Percentiles rank a stretch among this genome's conserved stretches.
These are phyloP conservation scores for Amitus sp. DNA, from an alignment of 2,888 invertebrate genomes.

Conservation along the genomic window DNA sequence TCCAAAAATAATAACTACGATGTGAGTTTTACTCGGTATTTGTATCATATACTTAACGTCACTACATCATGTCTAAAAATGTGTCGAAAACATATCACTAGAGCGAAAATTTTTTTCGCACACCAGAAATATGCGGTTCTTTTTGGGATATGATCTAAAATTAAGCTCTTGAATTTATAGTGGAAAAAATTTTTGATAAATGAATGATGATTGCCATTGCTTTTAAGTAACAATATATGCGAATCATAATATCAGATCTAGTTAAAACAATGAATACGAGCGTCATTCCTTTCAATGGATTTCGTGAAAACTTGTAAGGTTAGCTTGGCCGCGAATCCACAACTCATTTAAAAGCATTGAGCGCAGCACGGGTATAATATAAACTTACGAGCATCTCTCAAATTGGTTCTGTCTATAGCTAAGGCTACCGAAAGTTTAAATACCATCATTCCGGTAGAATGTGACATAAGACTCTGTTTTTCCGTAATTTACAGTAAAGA, in stretches of 20 bases:
- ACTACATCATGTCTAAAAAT: too few relatives aligned
- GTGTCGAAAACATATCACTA: too few relatives aligned
- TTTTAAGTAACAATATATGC: slow-evolving; percentile 11
- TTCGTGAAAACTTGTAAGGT: slow-evolving; percentile 61
- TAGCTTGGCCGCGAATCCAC: slow-evolving; percentile 49
- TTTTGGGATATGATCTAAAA: too few relatives aligned
- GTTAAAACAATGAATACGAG: slow-evolving; percentile 48
- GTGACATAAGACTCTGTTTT: slow-evolving; percentile 12
- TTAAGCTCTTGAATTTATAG: too few relatives aligned
- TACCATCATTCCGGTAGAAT: slow-evolving; percentile 1
- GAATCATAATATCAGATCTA: slow-evolving; percentile 26
- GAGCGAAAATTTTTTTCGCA: too few relatives aligned
- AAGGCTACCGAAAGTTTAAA: slow-evolving; percentile 19
- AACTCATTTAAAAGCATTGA: slow-evolving; percentile 48
- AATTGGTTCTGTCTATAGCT: slow-evolving; percentile 47
- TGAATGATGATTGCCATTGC: background rate
- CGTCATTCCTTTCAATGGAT: slow-evolving; percentile 59
- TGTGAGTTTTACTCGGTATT: too few relatives aligned
- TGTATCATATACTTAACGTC: too few relatives aligned
- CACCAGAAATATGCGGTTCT: too few relatives aligned
- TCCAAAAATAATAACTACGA: too few relatives aligned
- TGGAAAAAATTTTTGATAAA: too few relatives aligned
- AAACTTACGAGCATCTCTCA: slow-evolving; percentile 46
- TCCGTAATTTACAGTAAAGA: background rate
- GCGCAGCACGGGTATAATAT: too few relatives aligned